Percentiles rank a stretch among this genome's conserved stretches.
These are phyloP conservation scores for Gallinago jamesoni DNA, from an alignment of 2,113 vertebrate genomes.

Conservation along the genomic window DNA sequence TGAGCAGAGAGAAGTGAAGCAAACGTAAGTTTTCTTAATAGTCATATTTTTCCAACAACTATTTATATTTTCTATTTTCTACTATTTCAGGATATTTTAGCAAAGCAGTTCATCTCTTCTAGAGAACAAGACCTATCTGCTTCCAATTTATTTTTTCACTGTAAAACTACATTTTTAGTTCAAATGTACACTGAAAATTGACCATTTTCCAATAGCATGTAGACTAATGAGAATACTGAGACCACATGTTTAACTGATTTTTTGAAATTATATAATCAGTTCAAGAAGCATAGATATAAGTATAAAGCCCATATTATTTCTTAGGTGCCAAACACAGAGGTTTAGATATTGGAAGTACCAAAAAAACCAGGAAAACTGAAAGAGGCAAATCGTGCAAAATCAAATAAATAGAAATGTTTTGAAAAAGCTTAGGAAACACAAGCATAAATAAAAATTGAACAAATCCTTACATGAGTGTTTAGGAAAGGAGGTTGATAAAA, in stretches of 20 bases:
- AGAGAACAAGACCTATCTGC: neutral
- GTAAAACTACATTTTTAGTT: neutral
- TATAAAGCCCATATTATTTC: neutral
- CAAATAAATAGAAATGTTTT: neutral
- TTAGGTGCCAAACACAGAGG: neutral
- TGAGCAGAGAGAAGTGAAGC: neutral
- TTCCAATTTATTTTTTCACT: neutral
- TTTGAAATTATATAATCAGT: neutral
- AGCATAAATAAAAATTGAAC: neutral
- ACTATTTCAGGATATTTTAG: neutral
- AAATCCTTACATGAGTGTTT: conserved; percentile 13
- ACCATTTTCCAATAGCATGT: neutral
- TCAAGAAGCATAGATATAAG: neutral
- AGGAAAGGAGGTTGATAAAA: neutral
- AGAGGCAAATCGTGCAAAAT: neutral
- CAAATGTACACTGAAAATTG: neutral
- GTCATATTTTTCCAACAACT: neutral
- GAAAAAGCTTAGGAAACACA: neutral
- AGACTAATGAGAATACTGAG: neutral
- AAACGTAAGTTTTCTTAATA: neutral
- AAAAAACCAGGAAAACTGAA: neutral
- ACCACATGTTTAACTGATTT: neutral
- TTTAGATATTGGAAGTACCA: neutral
- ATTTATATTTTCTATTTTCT: neutral
- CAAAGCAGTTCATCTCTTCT: neutral